Percentiles rank a stretch among this genome's conserved stretches.
Evolutionary conservation across 2,888 invertebrate species (phyloP).

Genomic region (Seladonia tumulorum): DNA sequence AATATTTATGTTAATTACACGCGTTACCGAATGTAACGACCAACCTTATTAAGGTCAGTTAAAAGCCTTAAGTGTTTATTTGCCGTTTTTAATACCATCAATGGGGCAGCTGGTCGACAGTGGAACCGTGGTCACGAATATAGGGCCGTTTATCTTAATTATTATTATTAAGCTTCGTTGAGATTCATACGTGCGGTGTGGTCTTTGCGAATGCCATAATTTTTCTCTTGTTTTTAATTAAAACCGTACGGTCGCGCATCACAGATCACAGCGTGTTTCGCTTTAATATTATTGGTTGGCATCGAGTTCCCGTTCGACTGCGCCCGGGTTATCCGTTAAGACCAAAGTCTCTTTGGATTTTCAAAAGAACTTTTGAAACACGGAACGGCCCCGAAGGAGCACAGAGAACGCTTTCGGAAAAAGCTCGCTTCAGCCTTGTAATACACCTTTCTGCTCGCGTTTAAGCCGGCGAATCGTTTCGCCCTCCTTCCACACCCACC

Average conservation of each 20-base stretch:
- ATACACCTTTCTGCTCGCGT: slow-evolving; percentile 45
- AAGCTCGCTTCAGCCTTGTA: slow-evolving; percentile 51
- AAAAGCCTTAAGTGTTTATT: background rate
- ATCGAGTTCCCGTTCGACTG: slow-evolving; percentile 22
- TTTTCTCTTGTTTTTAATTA: slow-evolving; percentile 23
- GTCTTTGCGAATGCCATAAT: background rate
- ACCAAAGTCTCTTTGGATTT: slow-evolving; percentile 53
- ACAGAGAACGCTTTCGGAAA: slow-evolving; percentile 41
- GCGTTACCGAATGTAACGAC: background rate
- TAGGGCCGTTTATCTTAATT: background rate
- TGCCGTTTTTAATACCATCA: background rate
- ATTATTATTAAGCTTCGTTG: background rate
- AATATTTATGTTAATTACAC: slow-evolving; percentile 1
- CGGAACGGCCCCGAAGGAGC: slow-evolving; percentile 17
- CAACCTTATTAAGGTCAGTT: background rate
- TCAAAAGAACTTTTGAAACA: slow-evolving; percentile 45
- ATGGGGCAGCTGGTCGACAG: background rate
- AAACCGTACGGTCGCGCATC: background rate
- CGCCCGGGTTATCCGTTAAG: slow-evolving; percentile 45
- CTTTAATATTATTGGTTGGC: slow-evolving; percentile 51
- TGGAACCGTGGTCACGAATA: background rate
- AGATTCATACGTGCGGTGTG: background rate
- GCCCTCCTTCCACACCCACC: background rate
- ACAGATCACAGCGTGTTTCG: background rate
- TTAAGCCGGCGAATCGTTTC: slow-evolving; percentile 49